phyloP scores from a whole-genome alignment of 1,140 invertebrate species.

The Hycleus cichorii region DNA sequence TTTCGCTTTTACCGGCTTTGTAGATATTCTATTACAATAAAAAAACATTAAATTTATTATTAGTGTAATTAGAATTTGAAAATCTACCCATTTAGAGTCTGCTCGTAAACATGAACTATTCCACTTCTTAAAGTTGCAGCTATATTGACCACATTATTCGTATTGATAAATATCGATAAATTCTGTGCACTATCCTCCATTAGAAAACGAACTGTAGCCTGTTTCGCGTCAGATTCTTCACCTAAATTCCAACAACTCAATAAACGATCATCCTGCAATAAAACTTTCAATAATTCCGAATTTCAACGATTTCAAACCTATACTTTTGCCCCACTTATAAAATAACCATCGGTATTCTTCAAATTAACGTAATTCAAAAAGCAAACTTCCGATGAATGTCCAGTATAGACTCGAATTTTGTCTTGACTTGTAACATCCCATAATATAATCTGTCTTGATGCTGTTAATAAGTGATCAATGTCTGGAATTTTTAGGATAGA shows the following conservation, averaged over 20 bases:
- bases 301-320: background rate
- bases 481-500: slow-evolving; percentile 57
- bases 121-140: slow-evolving; percentile 64
- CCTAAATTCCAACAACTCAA: slow-evolving; percentile 55
- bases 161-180: slow-evolving; percentile 43
- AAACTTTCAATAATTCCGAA: background rate
- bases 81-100: slow-evolving; percentile 62
- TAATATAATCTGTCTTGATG: slow-evolving; percentile 55
- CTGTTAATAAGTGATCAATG: slow-evolving; percentile 55
- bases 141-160: slow-evolving; percentile 47
- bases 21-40: slow-evolving; percentile 43
- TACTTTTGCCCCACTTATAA: slow-evolving; percentile 53
- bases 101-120: slow-evolving; percentile 67
- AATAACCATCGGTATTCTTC: slow-evolving; percentile 42
- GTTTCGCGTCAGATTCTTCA: slow-evolving; percentile 40
- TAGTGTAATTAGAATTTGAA: background rate
- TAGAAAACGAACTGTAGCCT: slow-evolving; percentile 49
- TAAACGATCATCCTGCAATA: slow-evolving; percentile 45
- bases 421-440: slow-evolving; percentile 55
- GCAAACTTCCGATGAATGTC: slow-evolving; percentile 57
- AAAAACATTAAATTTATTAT: background rate
- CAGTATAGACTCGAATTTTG: slow-evolving; percentile 56
- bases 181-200: slow-evolving; percentile 58
- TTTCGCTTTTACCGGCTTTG: slow-evolving; percentile 65
- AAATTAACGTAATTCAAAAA: slow-evolving; percentile 46